Conservation (phyloP, 2,888 invertebrate genomes). For the Apantesis nais region DNA sequence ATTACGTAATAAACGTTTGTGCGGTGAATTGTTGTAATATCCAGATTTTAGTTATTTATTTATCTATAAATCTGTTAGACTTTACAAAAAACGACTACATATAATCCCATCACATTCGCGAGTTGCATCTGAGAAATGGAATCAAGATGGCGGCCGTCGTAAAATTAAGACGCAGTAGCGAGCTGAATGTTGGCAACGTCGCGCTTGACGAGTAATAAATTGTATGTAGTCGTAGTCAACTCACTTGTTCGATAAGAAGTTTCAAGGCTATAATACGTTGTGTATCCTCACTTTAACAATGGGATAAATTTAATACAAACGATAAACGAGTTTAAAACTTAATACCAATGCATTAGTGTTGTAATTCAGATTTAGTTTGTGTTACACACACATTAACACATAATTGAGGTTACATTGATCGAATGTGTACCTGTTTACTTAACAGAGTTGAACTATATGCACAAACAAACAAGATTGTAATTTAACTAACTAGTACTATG, state of each 20-base stretch:
- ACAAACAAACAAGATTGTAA: conserved; percentile 47
- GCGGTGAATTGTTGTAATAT: conserved; percentile 24
- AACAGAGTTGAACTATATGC: conserved; percentile 28
- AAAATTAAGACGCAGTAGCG: conserved; percentile 81
- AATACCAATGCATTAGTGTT: conserved; percentile 52
- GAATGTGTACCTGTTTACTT: conserved; percentile 39
- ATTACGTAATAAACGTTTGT: conserved; percentile 51
- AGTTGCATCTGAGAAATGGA: conserved; percentile 68
- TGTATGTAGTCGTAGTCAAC: conserved; percentile 71
- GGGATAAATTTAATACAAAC: conserved; percentile 64
- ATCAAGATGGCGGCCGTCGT: conserved; percentile 79
- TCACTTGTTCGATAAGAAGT: conserved; percentile 82
- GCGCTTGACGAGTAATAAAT: conserved; percentile 62
- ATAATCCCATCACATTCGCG: conserved; percentile 51
- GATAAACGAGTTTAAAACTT: conserved; percentile 59
- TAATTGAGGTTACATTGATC: conserved; percentile 59
- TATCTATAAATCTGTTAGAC: conserved; percentile 23
- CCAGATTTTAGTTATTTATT: conserved; percentile 27
- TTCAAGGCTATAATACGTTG: conserved; percentile 78
- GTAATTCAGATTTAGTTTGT: conserved; percentile 47
- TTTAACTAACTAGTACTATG: conserved; percentile 42
- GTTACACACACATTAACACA: conserved; percentile 41
- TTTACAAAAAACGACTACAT: conserved; percentile 38
- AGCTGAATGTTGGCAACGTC: conserved; percentile 80
- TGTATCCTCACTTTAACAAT: conserved; percentile 74